Percentiles rank a stretch among this genome's conserved stretches.
phyloP scores from a whole-genome alignment of 2,888 invertebrate species.

The Spatulosminthurus flaviceps region DNA sequence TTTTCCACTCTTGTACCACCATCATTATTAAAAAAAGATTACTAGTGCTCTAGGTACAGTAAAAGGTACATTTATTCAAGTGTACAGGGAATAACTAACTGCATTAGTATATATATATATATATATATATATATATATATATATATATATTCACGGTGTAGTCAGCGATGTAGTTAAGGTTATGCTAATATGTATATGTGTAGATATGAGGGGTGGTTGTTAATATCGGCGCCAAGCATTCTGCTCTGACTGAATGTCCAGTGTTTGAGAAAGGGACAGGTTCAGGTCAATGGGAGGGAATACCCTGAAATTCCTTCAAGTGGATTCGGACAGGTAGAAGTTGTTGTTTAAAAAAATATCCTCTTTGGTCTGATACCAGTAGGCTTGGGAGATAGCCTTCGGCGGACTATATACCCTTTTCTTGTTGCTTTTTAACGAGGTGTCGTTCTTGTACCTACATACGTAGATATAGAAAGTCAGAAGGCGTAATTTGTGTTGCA shows the following conservation, averaged over 20 bases:
- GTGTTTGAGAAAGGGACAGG: slow-evolving; percentile 16
- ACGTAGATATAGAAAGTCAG: no score
- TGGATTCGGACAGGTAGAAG: slow-evolving; percentile 38
- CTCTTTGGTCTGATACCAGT: not conserved
- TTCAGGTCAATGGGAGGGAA: slow-evolving; percentile 57
- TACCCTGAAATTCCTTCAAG: slow-evolving; percentile 12
- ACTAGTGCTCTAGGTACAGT: no score
- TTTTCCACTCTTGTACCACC: no score
- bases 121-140: no score
- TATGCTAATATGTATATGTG: not conserved
- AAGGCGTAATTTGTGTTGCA: no score
- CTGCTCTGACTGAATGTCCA: slow-evolving; percentile 49
- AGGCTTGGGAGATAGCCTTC: slow-evolving; percentile 7
- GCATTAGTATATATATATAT: no score
- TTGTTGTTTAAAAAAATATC: not conserved
- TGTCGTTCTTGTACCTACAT: no score
- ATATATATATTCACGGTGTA: not conserved
- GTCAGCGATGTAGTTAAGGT: not conserved
- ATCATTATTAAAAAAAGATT: no score
- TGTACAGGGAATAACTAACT: no score
- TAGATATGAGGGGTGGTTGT: not conserved
- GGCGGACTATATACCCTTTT: not conserved
- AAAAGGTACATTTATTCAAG: no score
- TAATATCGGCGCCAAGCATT: slow-evolving; percentile 62
- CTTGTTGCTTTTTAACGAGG: not conserved